Percentiles rank a stretch among this genome's conserved stretches.
phyloP scores from a whole-genome alignment of 2,888 invertebrate genomes.

The Anarsia innoxiella region DNA sequence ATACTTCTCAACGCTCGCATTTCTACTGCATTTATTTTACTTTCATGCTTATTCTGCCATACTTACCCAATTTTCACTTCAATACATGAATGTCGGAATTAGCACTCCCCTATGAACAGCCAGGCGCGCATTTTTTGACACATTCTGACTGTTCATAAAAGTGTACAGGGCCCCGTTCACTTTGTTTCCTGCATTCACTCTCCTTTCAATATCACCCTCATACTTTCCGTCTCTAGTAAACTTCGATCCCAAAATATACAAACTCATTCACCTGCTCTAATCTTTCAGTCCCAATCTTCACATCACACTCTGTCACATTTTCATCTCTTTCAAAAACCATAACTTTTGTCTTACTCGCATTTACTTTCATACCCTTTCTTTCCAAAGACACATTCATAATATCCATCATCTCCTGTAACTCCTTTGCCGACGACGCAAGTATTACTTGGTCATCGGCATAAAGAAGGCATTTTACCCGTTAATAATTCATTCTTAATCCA shows the following conservation, averaged over 20 bases:
- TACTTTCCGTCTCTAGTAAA: not conserved
- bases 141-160: not conserved
- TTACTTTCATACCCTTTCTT: not conserved
- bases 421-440: not conserved
- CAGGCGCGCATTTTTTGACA: not conserved
- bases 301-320: not conserved
- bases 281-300: not conserved
- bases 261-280: not conserved
- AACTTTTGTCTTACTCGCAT: not conserved
- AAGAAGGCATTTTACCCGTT: not conserved
- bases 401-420: constrained; percentile 3
- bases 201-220: not conserved
- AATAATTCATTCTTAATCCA: constrained; percentile 2
- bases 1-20: too few relatives aligned
- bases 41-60: too few relatives aligned
- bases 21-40: too few relatives aligned
- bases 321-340: constrained; percentile 3
- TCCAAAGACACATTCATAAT: constrained; percentile 1
- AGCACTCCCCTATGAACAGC: not conserved
- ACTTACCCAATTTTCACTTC: too few relatives aligned
- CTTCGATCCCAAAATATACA: not conserved
- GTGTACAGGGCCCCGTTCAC: not conserved
- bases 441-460: constrained; percentile 4
- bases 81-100: too few relatives aligned
- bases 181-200: not conserved